Conservation (phyloP, 2,888 invertebrate genomes). For the Seladonia tumulorum region DNA sequence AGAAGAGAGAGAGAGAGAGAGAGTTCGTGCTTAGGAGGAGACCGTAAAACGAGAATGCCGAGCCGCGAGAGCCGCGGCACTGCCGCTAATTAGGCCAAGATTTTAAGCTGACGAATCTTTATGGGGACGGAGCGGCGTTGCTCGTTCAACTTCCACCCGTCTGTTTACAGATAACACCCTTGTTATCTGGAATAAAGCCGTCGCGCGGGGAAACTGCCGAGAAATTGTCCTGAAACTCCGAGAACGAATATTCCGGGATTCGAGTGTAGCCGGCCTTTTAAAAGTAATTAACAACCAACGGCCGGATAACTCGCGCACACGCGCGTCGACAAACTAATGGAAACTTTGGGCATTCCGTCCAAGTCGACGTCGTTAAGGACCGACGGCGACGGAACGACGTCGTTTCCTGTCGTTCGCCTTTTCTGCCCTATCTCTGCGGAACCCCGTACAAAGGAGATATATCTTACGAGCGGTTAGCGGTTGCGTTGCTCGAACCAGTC, state of each 20-base stretch:
- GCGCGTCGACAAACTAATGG: neutral
- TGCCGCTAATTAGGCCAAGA: conserved; percentile 70
- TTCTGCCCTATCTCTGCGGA: neutral
- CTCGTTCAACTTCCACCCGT: conserved; percentile 29
- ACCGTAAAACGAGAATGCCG: conserved; percentile 57
- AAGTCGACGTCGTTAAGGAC: neutral
- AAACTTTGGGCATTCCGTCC: conserved; percentile 6
- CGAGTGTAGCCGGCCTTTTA: conserved; percentile 2
- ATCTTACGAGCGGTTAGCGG: neutral
- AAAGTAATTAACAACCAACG: neutral
- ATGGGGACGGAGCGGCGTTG: conserved; percentile 24
- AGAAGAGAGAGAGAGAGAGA: neutral
- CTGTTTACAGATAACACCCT: conserved; percentile 53
- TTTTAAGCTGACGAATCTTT: conserved; percentile 66
- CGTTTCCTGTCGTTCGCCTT: neutral
- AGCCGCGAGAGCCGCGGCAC: conserved; percentile 35
- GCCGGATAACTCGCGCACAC: neutral
- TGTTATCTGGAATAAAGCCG: conserved; percentile 36
- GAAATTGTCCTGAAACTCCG: conserved; percentile 12
- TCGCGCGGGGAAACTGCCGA: conserved; percentile 13
- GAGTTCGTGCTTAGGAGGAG: conserved; percentile 37
- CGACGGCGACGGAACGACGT: neutral
- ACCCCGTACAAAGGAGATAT: neutral
- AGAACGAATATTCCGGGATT: conserved; percentile 2
- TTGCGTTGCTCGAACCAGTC: neutral